Conservation (phyloP, 2,113 vertebrate genomes). For the Potamarius usumacintae region DNA sequence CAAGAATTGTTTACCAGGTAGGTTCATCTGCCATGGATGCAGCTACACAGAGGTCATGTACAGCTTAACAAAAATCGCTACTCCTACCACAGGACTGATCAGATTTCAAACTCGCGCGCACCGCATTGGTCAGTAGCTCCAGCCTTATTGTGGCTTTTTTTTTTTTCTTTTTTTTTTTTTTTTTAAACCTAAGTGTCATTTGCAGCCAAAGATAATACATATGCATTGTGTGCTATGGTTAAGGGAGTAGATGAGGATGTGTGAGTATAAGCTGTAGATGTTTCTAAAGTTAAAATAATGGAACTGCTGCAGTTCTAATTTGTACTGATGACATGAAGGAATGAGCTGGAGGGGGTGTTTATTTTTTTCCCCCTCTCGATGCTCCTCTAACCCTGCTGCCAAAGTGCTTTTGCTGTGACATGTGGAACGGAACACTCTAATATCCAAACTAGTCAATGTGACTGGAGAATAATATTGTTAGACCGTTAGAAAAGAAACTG, state of each 20-base stretch:
- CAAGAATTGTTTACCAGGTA: too few relatives aligned
- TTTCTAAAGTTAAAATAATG: constrained; percentile 59
- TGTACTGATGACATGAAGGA: constrained; percentile 60
- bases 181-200: too few relatives aligned
- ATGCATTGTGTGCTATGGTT: constrained; percentile 44
- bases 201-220: constrained; percentile 24
- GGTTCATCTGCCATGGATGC: too few relatives aligned
- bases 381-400: constrained; percentile 51
- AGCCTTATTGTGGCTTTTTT: too few relatives aligned
- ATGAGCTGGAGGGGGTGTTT: constrained; percentile 39
- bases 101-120: too few relatives aligned
- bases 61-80: too few relatives aligned
- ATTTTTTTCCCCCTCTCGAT: background rate
- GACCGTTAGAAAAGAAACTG: constrained; percentile 52
- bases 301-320: constrained; percentile 62
- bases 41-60: too few relatives aligned
- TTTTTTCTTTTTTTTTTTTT: too few relatives aligned
- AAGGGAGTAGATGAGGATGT: constrained; percentile 51
- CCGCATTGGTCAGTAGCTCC: too few relatives aligned
- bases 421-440: constrained; percentile 58
- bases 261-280: constrained; percentile 49
- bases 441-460: constrained; percentile 61
- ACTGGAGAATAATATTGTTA: constrained; percentile 58
- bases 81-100: too few relatives aligned
- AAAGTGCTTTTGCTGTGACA: constrained; percentile 55